These are phyloP conservation scores for Galeruca laticollis DNA, from an alignment of 2,888 invertebrate species.

Conservation along the genomic window DNA sequence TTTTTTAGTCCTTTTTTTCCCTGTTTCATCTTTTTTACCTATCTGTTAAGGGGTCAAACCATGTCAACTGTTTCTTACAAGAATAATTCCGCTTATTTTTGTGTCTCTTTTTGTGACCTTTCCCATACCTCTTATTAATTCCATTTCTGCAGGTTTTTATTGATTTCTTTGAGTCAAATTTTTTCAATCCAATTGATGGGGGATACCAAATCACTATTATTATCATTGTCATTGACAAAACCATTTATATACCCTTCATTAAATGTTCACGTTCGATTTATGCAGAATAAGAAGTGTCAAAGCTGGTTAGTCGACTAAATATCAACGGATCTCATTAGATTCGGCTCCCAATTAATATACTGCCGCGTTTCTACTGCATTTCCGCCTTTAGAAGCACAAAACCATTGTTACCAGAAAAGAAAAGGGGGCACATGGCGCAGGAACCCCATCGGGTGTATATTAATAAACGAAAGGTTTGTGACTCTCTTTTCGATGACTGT, in stretches of 20 bases:
- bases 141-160: no score
- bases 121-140: no score
- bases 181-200: no score
- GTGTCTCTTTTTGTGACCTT: no score
- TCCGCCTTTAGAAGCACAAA: conserved; percentile 17
- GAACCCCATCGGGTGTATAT: conserved; percentile 9
- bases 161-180: no score
- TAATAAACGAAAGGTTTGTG: conserved; percentile 14
- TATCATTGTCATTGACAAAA: conserved; percentile 35
- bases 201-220: no score
- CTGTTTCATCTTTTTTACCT: no score
- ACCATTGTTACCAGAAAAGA: conserved; percentile 12
- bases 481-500: conserved; percentile 1
- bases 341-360: conserved; percentile 57
- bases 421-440: neutral
- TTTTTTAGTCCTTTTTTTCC: no score
- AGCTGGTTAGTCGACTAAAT: conserved; percentile 19
- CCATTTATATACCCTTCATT: conserved; percentile 56
- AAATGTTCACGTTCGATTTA: conserved; percentile 63
- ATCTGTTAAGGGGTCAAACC: no score
- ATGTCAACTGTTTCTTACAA: no score
- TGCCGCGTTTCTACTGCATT: conserved; percentile 36
- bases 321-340: conserved; percentile 59
- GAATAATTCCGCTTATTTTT: no score
- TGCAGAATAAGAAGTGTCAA: conserved; percentile 56